Conservation (phyloP, 2,888 invertebrate genomes). For the Margaritifera margaritifera region DNA sequence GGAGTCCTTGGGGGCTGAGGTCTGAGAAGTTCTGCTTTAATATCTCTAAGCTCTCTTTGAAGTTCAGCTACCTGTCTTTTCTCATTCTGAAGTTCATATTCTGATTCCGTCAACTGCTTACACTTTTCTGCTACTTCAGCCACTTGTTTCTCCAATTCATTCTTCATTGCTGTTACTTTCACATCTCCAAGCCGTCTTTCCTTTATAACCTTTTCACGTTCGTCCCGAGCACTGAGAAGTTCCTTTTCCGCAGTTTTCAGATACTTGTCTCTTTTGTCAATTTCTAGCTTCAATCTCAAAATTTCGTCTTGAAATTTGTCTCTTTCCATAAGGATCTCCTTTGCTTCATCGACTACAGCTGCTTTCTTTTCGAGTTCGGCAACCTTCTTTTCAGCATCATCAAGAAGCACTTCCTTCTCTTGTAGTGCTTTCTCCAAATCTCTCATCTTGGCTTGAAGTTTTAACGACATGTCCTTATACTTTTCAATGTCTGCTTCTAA, state of each 20-base stretch:
- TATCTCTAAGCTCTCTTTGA: constrained; percentile 25
- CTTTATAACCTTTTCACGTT: constrained; percentile 17
- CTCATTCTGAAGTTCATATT: constrained; percentile 36
- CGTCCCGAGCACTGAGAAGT: constrained; percentile 14
- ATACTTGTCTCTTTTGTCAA: constrained; percentile 26
- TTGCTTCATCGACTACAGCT: constrained; percentile 28
- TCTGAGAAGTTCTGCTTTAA: constrained; percentile 29
- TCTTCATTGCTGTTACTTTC: constrained; percentile 23
- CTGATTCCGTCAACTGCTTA: constrained; percentile 30
- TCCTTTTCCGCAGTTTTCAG: constrained; percentile 16
- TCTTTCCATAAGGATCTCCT: constrained; percentile 21
- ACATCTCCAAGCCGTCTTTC: constrained; percentile 24
- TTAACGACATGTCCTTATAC: constrained; percentile 24
- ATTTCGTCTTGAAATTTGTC: constrained; percentile 27
- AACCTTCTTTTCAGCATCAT: constrained; percentile 16
- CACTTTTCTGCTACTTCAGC: constrained; percentile 27
- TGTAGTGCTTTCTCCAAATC: constrained; percentile 29
- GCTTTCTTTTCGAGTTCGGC: constrained; percentile 28
- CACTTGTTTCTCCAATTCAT: constrained; percentile 29
- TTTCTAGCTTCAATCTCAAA: constrained; percentile 33
- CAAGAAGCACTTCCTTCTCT: constrained; percentile 15
- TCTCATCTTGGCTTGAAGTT: constrained; percentile 17
- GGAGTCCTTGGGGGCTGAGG: constrained; percentile 17
- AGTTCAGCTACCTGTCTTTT: constrained; percentile 27
- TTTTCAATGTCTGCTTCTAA: constrained; percentile 37